These are phyloP conservation scores for Gandaritis pyraliata DNA, from an alignment of 2,888 invertebrate species.

Conservation along the genomic window DNA sequence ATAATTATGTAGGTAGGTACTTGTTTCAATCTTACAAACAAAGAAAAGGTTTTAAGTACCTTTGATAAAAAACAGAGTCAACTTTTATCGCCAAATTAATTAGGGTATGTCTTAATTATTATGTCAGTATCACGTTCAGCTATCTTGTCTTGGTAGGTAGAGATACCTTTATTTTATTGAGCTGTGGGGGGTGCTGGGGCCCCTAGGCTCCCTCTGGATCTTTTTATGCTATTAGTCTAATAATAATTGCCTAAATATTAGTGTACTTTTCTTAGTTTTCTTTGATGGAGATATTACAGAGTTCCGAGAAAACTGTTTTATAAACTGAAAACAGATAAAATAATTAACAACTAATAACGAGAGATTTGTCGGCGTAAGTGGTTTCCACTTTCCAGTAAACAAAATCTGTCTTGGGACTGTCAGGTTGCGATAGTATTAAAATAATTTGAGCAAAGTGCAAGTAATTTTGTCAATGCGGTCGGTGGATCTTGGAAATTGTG, in stretches of 20 bases:
- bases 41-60: constrained; percentile 9
- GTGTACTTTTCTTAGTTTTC: not conserved
- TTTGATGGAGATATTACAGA: not conserved
- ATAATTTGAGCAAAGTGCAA: not conserved
- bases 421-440: not conserved
- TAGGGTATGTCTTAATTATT: constrained; percentile 4
- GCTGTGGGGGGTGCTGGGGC: no score
- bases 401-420: not conserved
- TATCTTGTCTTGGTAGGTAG: no score
- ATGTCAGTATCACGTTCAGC: not conserved
- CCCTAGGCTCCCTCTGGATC: no score
- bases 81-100: constrained; percentile 10
- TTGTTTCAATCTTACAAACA: not conserved
- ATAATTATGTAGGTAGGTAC: no score
- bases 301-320: not conserved
- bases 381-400: not conserved
- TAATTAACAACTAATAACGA: constrained; percentile 1
- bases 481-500: no score
- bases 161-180: no score
- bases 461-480: not conserved
- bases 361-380: not conserved
- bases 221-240: no score
- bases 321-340: not conserved
- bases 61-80: constrained; percentile 3
- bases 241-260: no score